A percentile compares a stretch with the other conserved stretches of the same genome.
These are phyloP conservation scores for Plumapathes pennacea DNA, from an alignment of 92 coral and sea anemone genomes.

Conservation along the genomic window DNA sequence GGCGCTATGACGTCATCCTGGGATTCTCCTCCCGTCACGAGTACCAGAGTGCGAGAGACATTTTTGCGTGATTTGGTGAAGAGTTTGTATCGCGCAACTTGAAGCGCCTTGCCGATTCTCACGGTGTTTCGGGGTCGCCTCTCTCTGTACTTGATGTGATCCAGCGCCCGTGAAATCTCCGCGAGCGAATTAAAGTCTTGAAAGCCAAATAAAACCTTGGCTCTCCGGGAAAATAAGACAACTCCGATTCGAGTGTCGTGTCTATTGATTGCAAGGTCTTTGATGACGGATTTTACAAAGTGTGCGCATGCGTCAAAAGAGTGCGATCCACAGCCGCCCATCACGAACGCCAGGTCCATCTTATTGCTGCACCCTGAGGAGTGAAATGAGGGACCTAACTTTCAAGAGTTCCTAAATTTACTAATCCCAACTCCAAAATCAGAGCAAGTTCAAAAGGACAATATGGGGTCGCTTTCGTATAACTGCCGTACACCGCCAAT, in stretches of 20 bases:
- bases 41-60: slow-evolving; percentile 33
- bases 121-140: slow-evolving; percentile 1
- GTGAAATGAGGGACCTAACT: neutral
- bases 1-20: slow-evolving; percentile 49
- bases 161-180: slow-evolving; percentile 31
- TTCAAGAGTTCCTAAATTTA: neutral
- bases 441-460: too few relatives aligned
- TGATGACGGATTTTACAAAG: slow-evolving; percentile 47
- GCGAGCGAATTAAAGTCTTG: slow-evolving; percentile 15
- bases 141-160: slow-evolving; percentile 25
- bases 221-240: slow-evolving; percentile 47
- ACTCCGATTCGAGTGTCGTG: slow-evolving; percentile 51
- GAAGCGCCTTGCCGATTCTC: slow-evolving; percentile 59
- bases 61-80: slow-evolving; percentile 48
- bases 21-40: slow-evolving; percentile 61
- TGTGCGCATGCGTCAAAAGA: slow-evolving; percentile 33
- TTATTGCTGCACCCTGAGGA: slow-evolving; percentile 25
- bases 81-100: slow-evolving; percentile 32
- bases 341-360: slow-evolving; percentile 54
- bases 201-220: slow-evolving; percentile 49
- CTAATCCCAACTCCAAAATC: neutral
- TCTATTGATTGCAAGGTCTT: slow-evolving; percentile 23
- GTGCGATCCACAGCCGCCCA: slow-evolving; percentile 59
- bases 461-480: too few relatives aligned
- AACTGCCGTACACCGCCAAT: too few relatives aligned